Evolutionary conservation across 2,113 vertebrate species (phyloP), one percentile per base, ranked within the genome.

Genomic region (Leucopsar rothschildi): DNA sequence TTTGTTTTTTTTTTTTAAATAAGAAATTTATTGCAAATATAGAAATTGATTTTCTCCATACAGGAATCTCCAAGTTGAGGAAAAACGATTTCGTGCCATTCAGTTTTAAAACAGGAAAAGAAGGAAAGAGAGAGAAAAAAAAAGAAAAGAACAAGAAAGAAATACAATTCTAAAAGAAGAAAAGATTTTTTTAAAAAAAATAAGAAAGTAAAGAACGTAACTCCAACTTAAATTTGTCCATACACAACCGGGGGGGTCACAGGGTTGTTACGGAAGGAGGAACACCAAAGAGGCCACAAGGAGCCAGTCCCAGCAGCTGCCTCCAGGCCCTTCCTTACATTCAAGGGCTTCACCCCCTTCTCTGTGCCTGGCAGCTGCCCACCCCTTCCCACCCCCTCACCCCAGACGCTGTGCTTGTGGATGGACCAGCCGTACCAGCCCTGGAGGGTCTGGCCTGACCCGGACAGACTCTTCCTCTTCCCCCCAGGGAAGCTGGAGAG

Each of bases 1-100:
- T 83, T 75, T 21, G 25, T 24, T 96, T 97, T 90, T 94, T 96
- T 96, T 97, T 98, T 50, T 98, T 98, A 90, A 98, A 98, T 98
- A 98, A 98, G 98, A 98, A 98, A 98, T 98, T 98, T 98, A 98
- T 98, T 98, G 98, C 98, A 98, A 98, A 98, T 98, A 98, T 98
- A 98, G 98, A 98, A 98, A 98, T 98, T 97, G 98, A 98, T 98
- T 98, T 97, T 98, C 97, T 98, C 97, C 98, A 97, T 98, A 98
- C 98, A 98, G 98, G 98, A 98, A 98, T 98, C 97, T 98, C 96
- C 95, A 17, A 98, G 97, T 98, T 97, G 97, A 98, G 97, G 98
- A 97, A 98, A 97, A 98, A 98, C 53, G 89, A 98, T 97, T 98
- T 98, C 97, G 98, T 98, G 98, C 98, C 98, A 97, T 98, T 98